Percentiles rank a stretch among this genome's conserved stretches.
phyloP scores from a whole-genome alignment of 1,140 invertebrate genomes.

The Caerostris darwini region DNA sequence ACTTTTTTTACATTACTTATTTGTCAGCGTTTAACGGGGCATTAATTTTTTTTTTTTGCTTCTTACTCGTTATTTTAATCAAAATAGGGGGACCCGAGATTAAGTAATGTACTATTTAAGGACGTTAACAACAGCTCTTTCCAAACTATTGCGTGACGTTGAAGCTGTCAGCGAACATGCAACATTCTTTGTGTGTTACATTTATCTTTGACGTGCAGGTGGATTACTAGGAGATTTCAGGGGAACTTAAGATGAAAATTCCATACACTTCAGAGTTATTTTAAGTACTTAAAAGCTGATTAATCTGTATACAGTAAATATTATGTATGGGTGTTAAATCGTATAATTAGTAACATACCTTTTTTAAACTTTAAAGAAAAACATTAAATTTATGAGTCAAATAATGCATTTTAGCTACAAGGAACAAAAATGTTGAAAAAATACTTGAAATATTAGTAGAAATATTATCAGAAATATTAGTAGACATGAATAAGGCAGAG shows the following conservation, averaged over 20 bases:
- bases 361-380: no score
- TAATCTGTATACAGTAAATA: neutral
- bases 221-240: neutral
- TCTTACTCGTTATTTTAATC: constrained; percentile 7
- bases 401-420: no score
- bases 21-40: neutral
- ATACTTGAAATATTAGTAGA: no score
- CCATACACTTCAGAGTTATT: neutral
- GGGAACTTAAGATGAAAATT: neutral
- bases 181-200: constrained; percentile 13
- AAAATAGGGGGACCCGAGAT: neutral
- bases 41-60: constrained; percentile 7
- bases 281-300: neutral
- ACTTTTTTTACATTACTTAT: neutral
- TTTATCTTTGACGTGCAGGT: constrained; percentile 34
- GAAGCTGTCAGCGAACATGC: constrained; percentile 46
- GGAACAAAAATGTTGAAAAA: no score
- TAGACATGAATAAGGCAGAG: no score
- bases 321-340: neutral
- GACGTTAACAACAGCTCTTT: constrained; percentile 35
- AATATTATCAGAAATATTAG: no score
- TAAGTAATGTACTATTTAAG: constrained; percentile 11
- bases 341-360: no score
- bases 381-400: no score
- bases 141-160: constrained; percentile 24